Evolutionary conservation across 2,113 vertebrate genomes (phyloP).

Genomic region (Caracal caracal): DNA sequence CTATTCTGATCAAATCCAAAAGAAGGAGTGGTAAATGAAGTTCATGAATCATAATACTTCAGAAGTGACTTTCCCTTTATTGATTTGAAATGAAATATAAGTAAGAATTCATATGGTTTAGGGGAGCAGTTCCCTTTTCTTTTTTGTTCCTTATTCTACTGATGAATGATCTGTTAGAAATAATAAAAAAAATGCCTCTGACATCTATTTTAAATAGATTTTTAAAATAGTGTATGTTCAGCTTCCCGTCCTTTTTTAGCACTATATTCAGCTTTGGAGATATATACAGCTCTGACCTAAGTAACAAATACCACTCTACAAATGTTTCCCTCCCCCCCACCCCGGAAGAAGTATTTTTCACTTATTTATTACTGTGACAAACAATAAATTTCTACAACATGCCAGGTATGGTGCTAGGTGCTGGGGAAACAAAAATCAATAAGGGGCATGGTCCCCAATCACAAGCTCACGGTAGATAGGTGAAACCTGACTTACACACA

Average conservation of each 20-base stretch:
- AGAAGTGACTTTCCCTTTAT: conserved; percentile 74
- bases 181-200: conserved; percentile 76
- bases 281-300: conserved; percentile 65
- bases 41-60: conserved; percentile 72
- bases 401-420: neutral
- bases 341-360: conserved; percentile 33
- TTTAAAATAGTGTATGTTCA: conserved; percentile 74
- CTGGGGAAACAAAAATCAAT: conserved; percentile 34
- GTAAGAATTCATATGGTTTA: conserved; percentile 69
- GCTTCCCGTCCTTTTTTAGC: conserved; percentile 67
- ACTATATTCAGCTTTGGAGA: conserved; percentile 62
- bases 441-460: neutral
- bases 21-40: conserved; percentile 72
- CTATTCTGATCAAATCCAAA: conserved; percentile 55
- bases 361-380: conserved; percentile 40
- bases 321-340: neutral
- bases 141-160: conserved; percentile 76
- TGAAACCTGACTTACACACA: neutral
- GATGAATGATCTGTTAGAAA: conserved; percentile 78
- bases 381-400: neutral
- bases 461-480: neutral
- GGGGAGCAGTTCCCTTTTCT: conserved; percentile 71
- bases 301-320: conserved; percentile 56
- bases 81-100: conserved; percentile 75
- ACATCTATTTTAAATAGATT: conserved; percentile 78